Percentiles rank a stretch among this genome's conserved stretches.
phyloP scores from a whole-genome alignment of 2,797 vertebrate species.

The Galagoides demidoff region DNA sequence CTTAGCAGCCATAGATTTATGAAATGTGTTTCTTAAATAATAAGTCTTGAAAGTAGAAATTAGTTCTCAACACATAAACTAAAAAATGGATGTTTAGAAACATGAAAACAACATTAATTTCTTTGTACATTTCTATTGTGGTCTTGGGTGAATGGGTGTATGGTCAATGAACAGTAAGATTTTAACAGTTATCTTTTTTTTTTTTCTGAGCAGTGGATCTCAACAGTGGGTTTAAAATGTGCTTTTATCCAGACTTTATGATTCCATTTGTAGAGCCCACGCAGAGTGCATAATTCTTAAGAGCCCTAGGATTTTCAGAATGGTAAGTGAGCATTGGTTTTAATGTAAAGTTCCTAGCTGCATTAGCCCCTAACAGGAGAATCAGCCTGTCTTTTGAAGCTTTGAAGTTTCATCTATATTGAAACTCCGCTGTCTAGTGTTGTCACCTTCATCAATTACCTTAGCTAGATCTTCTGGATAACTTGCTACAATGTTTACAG shows the following conservation, averaged over 20 bases:
- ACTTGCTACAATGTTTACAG: background rate
- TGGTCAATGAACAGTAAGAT: background rate
- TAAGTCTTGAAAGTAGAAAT: background rate
- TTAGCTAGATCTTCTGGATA: background rate
- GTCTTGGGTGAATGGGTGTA: background rate
- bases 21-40: background rate
- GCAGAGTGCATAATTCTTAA: background rate
- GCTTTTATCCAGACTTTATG: background rate
- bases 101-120: background rate
- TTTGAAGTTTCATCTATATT: background rate
- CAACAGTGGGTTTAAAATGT: background rate
- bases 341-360: background rate
- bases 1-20: background rate
- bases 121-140: background rate
- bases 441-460: background rate
- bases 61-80: background rate
- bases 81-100: background rate
- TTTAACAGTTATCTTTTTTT: background rate
- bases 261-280: background rate
- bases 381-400: background rate
- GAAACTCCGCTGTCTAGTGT: background rate
- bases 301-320: background rate
- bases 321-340: background rate
- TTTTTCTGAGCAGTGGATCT: background rate
- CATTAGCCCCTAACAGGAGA: background rate